Evolutionary conservation across 2,113 vertebrate genomes (phyloP).

Genomic region (Panurus biarmicus): DNA sequence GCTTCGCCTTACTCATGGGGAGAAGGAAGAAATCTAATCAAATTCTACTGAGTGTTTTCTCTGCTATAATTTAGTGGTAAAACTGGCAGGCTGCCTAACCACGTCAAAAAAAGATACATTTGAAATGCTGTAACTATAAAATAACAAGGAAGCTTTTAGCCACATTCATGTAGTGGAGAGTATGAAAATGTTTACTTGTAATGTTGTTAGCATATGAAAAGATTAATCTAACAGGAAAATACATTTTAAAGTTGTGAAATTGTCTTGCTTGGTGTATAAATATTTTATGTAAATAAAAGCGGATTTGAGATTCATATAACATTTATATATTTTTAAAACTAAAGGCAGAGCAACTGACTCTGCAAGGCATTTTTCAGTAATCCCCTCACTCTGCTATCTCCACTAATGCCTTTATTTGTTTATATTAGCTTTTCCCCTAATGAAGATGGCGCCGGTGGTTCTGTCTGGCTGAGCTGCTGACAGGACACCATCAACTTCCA

Average conservation of each 20-base stretch:
- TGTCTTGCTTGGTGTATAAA: constrained; percentile 65
- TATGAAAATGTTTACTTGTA: constrained; percentile 73
- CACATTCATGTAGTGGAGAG: constrained; percentile 63
- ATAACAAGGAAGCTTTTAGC: constrained; percentile 69
- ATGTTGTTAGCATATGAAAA: constrained; percentile 75
- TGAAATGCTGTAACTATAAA: constrained; percentile 66
- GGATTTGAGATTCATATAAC: constrained; percentile 66
- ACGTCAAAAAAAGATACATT: constrained; percentile 50
- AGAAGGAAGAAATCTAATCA: constrained; percentile 52
- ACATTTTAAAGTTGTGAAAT: constrained; percentile 73
- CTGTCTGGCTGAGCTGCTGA: constrained; percentile 42
- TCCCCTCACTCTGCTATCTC: constrained; percentile 52
- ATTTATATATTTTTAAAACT: constrained; percentile 65
- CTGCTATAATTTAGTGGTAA: constrained; percentile 63
- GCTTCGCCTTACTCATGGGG: not conserved
- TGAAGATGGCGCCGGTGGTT: constrained; percentile 55
- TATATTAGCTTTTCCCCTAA: constrained; percentile 34
- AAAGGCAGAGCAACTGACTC: constrained; percentile 14
- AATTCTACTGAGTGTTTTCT: constrained; percentile 63
- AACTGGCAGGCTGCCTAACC: constrained; percentile 60
- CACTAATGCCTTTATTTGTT: constrained; percentile 58
- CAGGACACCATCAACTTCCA: constrained; percentile 20
- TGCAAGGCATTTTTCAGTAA: constrained; percentile 52
- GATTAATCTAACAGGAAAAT: constrained; percentile 76
- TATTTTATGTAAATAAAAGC: constrained; percentile 74